phyloP scores from a whole-genome alignment of 2,888 invertebrate species.

The Cylloceria caligata region DNA sequence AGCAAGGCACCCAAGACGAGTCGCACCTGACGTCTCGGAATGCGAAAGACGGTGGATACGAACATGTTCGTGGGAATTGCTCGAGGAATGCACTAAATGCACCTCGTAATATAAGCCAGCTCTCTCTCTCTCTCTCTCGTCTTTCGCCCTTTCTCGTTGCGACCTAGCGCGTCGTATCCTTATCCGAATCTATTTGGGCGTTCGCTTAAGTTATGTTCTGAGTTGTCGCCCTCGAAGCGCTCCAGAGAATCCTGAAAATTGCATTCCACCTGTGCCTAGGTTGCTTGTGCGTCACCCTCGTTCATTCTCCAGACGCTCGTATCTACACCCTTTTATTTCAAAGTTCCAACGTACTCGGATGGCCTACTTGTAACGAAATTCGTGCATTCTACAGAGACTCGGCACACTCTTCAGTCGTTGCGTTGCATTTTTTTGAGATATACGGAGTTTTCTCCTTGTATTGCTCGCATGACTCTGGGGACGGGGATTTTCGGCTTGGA shows the following conservation, averaged over 20 bases:
- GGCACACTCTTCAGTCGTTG: background rate
- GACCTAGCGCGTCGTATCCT: conserved; percentile 66
- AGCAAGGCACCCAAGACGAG: conserved; percentile 32
- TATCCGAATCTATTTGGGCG: conserved; percentile 80
- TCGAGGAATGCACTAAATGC: conserved; percentile 80
- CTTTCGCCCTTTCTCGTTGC: conserved; percentile 5
- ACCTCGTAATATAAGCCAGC: conserved; percentile 75
- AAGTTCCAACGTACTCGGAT: background rate
- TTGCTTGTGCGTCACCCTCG: conserved; percentile 34
- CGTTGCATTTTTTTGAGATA: conserved; percentile 1
- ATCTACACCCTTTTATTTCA: conserved; percentile 51
- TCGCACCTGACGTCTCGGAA: conserved; percentile 71
- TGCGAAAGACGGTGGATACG: conserved; percentile 69
- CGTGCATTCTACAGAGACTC: conserved; percentile 5
- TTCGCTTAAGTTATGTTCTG: conserved; percentile 67
- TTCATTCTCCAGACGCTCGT: conserved; percentile 56
- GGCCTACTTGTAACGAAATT: background rate
- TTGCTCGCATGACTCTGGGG: conserved; percentile 57
- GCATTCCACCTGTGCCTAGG: conserved; percentile 75
- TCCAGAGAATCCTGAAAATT: conserved; percentile 80
- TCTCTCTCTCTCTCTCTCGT: conserved; percentile 55
- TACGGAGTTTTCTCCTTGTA: conserved; percentile 23
- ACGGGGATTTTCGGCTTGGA: conserved; percentile 65
- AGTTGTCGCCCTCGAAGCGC: conserved; percentile 47
- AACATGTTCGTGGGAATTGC: conserved; percentile 69